A percentile compares a stretch with the other conserved stretches of the same genome.
These are phyloP conservation scores for Melanerpes aurifrons DNA, from an alignment of 2,113 vertebrate species.

Conservation along the genomic window DNA sequence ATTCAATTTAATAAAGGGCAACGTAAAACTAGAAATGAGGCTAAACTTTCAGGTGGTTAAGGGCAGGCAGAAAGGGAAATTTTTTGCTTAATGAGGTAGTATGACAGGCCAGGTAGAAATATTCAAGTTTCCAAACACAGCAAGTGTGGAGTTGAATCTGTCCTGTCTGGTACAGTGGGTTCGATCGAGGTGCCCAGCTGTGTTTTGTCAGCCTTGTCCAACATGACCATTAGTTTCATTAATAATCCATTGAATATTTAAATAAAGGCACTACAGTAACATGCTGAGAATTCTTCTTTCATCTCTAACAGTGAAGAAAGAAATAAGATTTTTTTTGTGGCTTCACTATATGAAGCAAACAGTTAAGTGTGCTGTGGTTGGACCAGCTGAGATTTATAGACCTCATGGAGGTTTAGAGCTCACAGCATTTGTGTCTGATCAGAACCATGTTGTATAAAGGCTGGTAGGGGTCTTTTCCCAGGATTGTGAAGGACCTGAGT, in stretches of 20 bases:
- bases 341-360: not conserved
- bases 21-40: constrained; percentile 50
- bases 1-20: constrained; percentile 59
- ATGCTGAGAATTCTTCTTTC: not conserved
- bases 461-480: not conserved
- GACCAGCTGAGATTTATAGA: not conserved
- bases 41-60: constrained; percentile 32
- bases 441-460: not conserved
- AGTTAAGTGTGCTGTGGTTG: not conserved
- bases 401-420: not conserved
- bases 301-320: not conserved
- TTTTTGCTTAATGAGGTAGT: constrained; percentile 50
- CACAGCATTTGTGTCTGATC: not conserved
- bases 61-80: constrained; percentile 9
- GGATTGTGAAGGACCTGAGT: not conserved
- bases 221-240: not conserved
- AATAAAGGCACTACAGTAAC: not conserved
- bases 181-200: accelerated
- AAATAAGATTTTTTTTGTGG: not conserved
- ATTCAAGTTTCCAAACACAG: not conserved
- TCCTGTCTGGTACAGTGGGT: not conserved
- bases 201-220: not conserved
- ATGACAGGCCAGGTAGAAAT: constrained; percentile 12
- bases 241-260: not conserved
- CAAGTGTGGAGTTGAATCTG: not conserved